Base-by-base conservation (phyloP, 2,888 invertebrate genomes). In the Oscheius onirici region DNA sequence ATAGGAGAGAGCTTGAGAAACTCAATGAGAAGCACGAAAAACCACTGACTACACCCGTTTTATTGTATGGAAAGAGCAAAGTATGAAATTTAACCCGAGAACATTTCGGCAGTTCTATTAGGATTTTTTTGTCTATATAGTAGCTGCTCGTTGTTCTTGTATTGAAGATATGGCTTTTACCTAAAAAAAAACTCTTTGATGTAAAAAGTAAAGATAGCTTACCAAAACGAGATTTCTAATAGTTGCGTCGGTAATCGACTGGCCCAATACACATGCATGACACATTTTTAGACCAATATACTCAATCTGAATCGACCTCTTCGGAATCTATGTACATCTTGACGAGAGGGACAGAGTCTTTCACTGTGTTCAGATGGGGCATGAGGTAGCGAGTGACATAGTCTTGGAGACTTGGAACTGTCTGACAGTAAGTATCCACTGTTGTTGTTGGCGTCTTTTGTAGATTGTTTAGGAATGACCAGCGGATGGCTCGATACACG, bases 361-460 rank as follows among this genome's bases (percentile, higher is more conserved):
- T 13, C 28, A 55, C 28, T 26, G 2, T n/a, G 15, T 26, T 28
- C 11, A 55, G 28, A 13, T 55, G 55, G 22, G 55, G 55, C 28
- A 24, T 10, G 8, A 55, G 15, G n/a, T 26, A n/a, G 10, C 55
- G 55, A 11, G 26, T 28, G 6, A 55, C 55, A 60, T 10, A 43
- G 41, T 60, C 60, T 43, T 60, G 43, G 11, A 60, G 43, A 13
- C 41, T 40, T 1, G 60, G 60, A 2, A 60, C 24, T 43, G 60
- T 60, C 24, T 60, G 60, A 5, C 41, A 40, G 41, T 60, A 60
- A 0, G 43, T 43, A 20, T 60, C 60, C 41, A 60, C 40, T 41
- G 17, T 43, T 13, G 11, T 60, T 11, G 13, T 22, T 8, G 60
- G 13, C 8, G 41, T 17, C 24, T 44, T 60, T 24, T 60, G 17